Base-by-base conservation (phyloP, 2,888 invertebrate species). In the Falcaria lacertinaria region DNA sequence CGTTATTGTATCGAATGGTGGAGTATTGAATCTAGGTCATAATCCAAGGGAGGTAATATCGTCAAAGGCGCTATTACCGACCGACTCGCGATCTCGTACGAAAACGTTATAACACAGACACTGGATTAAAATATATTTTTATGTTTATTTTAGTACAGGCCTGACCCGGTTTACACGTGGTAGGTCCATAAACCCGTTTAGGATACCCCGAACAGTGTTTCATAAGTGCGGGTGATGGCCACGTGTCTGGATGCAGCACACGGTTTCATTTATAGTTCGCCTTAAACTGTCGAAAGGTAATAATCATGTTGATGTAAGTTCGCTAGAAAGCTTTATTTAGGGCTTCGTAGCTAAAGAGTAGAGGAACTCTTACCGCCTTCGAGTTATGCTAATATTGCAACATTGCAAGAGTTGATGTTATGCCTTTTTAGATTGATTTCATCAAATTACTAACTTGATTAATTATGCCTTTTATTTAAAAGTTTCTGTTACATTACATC, bases 111-210 rank as follows among this genome's bases (percentile, higher is more conserved):
- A 63, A 28, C 11, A 11, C 6, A 15, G 65, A 63, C 52, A 54
- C 45, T 45, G 57, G 66, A 72, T 69, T 71, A 72, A 73, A 69
- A 69, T 60, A 58, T 28, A 50, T 62, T 69, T 72, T 67, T 68
- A 67, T 56, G 64, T 70, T 69, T 78, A 76, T 77, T 77, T 77
- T 74, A 75, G 70, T 60, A 61, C 52, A 56, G 43, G 46, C 54
- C 54, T 71, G 74, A 70, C 78, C 80, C 64, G 61, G 63, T 73
- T 79, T 58, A 55, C 54, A 56, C 60, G 59, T 64, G 64, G 69
- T 68, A 59, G 62, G 64, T 69, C 71, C 67, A 70, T 74, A 72
- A 76, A 75, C 60, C 56, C 50, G 62, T 70, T 73, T 61, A 63
- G 59, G 60, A 64, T 62, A 52, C 57, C 50, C 3, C 28, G 11